Conservation (phyloP, 2,888 invertebrate genomes). For the Eueremaeus valkanovi region DNA sequence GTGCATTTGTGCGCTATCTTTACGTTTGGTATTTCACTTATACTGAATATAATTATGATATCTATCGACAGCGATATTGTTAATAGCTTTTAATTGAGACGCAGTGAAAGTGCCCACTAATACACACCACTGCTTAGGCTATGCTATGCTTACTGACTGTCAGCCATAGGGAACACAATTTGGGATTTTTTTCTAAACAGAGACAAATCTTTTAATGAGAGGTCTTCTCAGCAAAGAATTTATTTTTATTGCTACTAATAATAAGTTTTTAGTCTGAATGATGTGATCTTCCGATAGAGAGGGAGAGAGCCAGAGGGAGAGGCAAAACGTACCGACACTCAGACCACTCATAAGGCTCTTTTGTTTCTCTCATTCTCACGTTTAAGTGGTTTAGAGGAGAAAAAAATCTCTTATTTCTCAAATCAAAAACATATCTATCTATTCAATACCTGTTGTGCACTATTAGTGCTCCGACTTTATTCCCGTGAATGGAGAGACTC, state of each 20-base stretch:
- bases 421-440: not conserved
- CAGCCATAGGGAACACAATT: not conserved
- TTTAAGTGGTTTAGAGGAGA: not conserved
- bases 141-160: not conserved
- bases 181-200: not conserved
- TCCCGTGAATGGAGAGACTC: not conserved
- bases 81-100: slow-evolving; percentile 30
- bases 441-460: not conserved
- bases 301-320: not conserved
- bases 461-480: not conserved
- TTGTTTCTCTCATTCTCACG: slow-evolving; percentile 29
- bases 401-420: not conserved
- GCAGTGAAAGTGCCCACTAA: not conserved
- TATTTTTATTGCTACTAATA: slow-evolving; percentile 11
- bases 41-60: slow-evolving; percentile 16
- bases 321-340: slow-evolving; percentile 17
- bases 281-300: not conserved
- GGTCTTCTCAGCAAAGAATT: slow-evolving; percentile 14
- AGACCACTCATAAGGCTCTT: not conserved
- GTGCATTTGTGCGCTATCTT: not conserved
- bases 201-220: slow-evolving; percentile 11
- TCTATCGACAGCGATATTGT: not conserved
- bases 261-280: slow-evolving; percentile 16
- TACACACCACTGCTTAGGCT: not conserved
- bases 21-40: slow-evolving; percentile 1